phyloP scores from a whole-genome alignment of 92 coral and sea anemone species.

The Siderastrea radians region DNA sequence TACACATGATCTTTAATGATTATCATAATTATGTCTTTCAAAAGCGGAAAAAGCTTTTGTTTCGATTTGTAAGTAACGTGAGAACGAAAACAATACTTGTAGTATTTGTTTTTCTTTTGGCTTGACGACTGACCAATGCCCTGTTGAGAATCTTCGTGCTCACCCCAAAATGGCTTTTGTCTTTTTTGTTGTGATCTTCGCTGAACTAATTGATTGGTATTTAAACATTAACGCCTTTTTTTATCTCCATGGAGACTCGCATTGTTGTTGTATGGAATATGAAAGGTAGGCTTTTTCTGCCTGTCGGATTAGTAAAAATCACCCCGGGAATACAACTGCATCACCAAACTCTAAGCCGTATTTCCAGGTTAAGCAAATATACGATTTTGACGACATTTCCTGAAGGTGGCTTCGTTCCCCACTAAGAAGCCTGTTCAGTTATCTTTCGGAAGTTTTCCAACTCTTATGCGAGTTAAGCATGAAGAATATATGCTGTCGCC shows the following conservation, averaged over 20 bases:
- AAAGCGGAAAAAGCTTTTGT: background rate
- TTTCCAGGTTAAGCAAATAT: too few species aligned
- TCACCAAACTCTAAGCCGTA: background rate
- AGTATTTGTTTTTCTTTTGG: slow-evolving; percentile 13
- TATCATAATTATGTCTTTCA: slow-evolving; percentile 15
- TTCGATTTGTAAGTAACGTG: background rate
- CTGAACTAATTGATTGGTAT: background rate
- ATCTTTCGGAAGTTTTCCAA: too few species aligned
- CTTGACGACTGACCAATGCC: background rate
- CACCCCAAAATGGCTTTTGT: too few species aligned
- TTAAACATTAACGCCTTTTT: background rate
- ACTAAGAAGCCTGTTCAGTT: too few species aligned
- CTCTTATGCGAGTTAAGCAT: too few species aligned
- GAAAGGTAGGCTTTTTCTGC: background rate
- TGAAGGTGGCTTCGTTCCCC: too few species aligned
- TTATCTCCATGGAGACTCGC: background rate
- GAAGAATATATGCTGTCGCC: too few species aligned
- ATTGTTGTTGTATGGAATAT: background rate
- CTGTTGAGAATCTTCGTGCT: background rate
- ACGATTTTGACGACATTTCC: too few species aligned
- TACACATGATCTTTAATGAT: background rate
- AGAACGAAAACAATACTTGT: background rate
- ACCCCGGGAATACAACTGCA: background rate
- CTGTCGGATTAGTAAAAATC: too few species aligned
- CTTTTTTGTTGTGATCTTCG: background rate